Evolutionary conservation across 2,888 invertebrate species (phyloP), one percentile per base, ranked within the genome.

Genomic region (Drosophila infuscata): DNA sequence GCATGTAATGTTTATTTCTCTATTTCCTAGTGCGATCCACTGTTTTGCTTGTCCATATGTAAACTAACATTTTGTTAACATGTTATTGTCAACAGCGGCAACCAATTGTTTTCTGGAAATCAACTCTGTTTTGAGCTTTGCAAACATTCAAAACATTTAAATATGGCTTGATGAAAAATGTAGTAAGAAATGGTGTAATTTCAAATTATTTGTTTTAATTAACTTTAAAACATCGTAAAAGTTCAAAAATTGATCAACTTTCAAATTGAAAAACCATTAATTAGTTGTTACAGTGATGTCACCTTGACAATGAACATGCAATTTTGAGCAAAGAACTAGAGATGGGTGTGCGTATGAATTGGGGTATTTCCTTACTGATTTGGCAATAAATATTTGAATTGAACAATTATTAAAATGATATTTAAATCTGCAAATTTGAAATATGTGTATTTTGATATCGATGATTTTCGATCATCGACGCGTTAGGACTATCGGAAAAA

Each of bases 1-100:
- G 64, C 65, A 81, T 65, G 65, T 64, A 68, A 62, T 61, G 53
- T 57, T 49, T 56, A 35, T 48, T 48, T 60, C 41, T 59, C 54
- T 70, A 43, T 70, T 73, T 79, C 38, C 30, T 41, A 35, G 33
- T 70, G 35, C 70, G 68, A 32, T 51, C 11, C 35, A 59, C 30
- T 70, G 35, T 41, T 70, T 25, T 35, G 49, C 25, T 58, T 6
- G 17, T 32, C 33, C 33, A 58, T 30, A n/a, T 58, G 70, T 43
- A 35, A 57, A 58, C 59, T 68, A 70, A 68, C 68, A 70, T 49
- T 35, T 35, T 20, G n/a, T 8, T 20, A 35, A 20, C 15, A 35
- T 25, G 7, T 17, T 69, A 38, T 2, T n/a, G 38, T 41, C 35
- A 41, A 38, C 38, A 69, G 20, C 38, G 29, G 29, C 11, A 48